Percentiles rank a stretch among this genome's conserved stretches.
phyloP scores from a whole-genome alignment of 2,888 invertebrate genomes.

The Tipula helvola region DNA sequence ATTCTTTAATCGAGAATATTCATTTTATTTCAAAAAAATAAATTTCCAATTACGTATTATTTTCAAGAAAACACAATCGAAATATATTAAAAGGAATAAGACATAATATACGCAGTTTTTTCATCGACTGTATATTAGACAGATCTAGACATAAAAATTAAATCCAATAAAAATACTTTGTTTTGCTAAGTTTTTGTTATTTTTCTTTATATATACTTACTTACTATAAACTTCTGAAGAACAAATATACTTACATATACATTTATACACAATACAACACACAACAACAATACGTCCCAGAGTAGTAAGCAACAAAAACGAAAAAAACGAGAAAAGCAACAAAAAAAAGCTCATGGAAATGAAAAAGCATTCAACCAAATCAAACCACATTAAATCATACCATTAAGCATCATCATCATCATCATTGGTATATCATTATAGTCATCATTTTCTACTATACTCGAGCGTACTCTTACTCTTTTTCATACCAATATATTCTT shows the following conservation, averaged over 20 bases:
- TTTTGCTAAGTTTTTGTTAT: neutral
- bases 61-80: neutral
- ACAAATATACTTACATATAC: neutral
- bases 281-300: neutral
- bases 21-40: no score
- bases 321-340: neutral
- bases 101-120: neutral
- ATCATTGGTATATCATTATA: neutral
- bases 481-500: neutral
- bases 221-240: neutral
- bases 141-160: neutral
- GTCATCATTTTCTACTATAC: neutral
- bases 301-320: neutral
- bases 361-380: neutral
- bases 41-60: no score
- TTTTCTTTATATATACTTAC: neutral
- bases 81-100: neutral
- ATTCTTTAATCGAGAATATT: no score
- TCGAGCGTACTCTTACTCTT: neutral
- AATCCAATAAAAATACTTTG: neutral
- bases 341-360: neutral
- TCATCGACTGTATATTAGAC: neutral
- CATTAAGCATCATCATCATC: neutral
- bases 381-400: slow-evolving; percentile 4
- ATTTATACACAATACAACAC: neutral